Base-by-base conservation (phyloP, 2,888 invertebrate genomes). In the Brenthis hecate region DNA sequence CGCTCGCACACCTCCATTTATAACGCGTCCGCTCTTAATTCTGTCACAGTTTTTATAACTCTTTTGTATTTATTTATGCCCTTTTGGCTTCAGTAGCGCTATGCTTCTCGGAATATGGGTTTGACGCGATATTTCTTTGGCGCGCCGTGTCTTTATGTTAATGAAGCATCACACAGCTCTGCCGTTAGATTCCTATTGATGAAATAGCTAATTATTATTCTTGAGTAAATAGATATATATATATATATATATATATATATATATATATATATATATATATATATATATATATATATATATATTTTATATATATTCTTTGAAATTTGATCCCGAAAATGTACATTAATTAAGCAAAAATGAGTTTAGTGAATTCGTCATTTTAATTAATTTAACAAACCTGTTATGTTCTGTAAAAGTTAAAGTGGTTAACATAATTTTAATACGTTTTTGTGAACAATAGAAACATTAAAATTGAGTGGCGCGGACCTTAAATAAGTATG, bases 31-130 rank as follows among this genome's bases (percentile, higher is more conserved):
- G 87, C 84, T 91, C 87, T 91, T 92, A 92, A 92, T 91, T 92
- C 92, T 91, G 92, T 91, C 91, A 90, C 88, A 89, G 87, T 89
- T 92, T 91, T 92, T 91, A 89, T 90, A 89, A 89, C 85, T 88
- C 90, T 89, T 92, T 92, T 92, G 91, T 90, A 85, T 89, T 91
- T 91, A 89, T 91, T 90, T 91, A 91, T 90, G 88, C 88, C 85
- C 84, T 87, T 88, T 88, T 84, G 90, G 88, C 85, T 91, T 87
- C 90, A 86, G 92, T 92, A 92, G 92, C 92, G 87, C 88, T 88
- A 88, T 85, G 89, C 79, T 92, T 92, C 92, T 91, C 83, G 85
- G 92, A 92, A 92, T 84, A 78, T 84, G 86, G 87, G 88, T 88
- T 86, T 87, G 89, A 91, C 88, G 88, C 87, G 88, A 89, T 89